Evolutionary conservation across 2,113 vertebrate species (phyloP), one percentile per base, ranked within the genome.

Genomic region (Saccopteryx leptura): DNA sequence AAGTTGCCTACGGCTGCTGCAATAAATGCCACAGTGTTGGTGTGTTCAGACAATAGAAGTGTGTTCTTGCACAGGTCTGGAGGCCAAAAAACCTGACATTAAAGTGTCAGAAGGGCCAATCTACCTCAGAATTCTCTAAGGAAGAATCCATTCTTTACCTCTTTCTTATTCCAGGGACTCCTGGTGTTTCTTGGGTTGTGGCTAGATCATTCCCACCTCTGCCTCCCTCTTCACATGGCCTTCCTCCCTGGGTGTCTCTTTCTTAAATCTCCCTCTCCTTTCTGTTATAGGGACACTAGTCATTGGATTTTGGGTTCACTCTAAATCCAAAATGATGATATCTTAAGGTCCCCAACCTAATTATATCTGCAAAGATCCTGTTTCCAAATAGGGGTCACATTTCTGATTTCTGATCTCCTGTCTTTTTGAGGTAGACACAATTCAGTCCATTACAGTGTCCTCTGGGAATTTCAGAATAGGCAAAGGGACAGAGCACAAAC

Each of bases 391-490:
- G 52, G 52, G 50, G 39, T 72, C 13, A 46, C 7, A 28, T 78
- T 88, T 33, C 7, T 18, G 65, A 93, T 66, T 74, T 26, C 31
- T 19, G 11, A 28, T 39, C 39, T 39, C 48, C 9, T 78, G 31
- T 18, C 69, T 71, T 66, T 95, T 56, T n/a, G 21, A 24, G 28
- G 66, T 18, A 39, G 39, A 54, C 58, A 90, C 2, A 26, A 18
- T 86, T 39, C 56, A 66, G 52, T 56, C 52, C 12, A 33, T 21
- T 60, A 46, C 2, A 39, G 18, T 81, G n/a, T 4, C 24, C 26
- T 84, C 8, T 15, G 23, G 68, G n/a, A 76, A 96, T 39, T 90
- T 90, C 72, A 78, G 54, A 76, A 76, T 63, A 56, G 21, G 74
- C 52, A 19, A 52, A 65, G 46, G 46, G 28, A 65, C 28, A 65